These are phyloP conservation scores for Ceraclea dissimilis DNA, from an alignment of 2,888 invertebrate genomes.

Conservation along the genomic window DNA sequence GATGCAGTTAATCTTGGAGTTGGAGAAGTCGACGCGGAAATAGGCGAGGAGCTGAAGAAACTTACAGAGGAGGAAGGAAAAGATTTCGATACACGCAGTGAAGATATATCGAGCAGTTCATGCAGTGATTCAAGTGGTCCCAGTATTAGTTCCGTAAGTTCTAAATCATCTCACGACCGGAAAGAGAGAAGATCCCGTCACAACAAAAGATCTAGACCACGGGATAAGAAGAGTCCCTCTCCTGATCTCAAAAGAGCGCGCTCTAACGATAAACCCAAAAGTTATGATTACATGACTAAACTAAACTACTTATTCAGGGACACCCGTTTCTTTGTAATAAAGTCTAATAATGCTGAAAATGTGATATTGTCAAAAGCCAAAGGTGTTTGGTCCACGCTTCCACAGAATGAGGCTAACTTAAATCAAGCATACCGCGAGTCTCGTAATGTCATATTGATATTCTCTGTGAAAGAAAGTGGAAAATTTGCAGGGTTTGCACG, in stretches of 20 bases:
- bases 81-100: slow-evolving; percentile 74
- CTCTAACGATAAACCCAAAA: slow-evolving; percentile 49
- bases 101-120: slow-evolving; percentile 71
- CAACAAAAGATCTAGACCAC: slow-evolving; percentile 38
- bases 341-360: slow-evolving; percentile 97
- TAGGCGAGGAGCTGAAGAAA: slow-evolving; percentile 73
- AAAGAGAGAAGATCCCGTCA: slow-evolving; percentile 51
- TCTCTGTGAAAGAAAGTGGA: slow-evolving; percentile 97
- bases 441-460: slow-evolving; percentile 89
- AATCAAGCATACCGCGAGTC: slow-evolving; percentile 91
- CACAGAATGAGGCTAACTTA: slow-evolving; percentile 92
- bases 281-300: slow-evolving; percentile 80
- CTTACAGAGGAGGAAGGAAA: slow-evolving; percentile 47
- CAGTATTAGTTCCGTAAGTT: slow-evolving; percentile 71
- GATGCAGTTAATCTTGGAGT: slow-evolving; percentile 60
- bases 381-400: slow-evolving; percentile 96
- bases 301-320: slow-evolving; percentile 91
- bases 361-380: slow-evolving; percentile 89
- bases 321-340: slow-evolving; percentile 92
- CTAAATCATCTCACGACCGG: slow-evolving; percentile 52
- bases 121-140: slow-evolving; percentile 65
- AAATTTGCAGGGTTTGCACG: slow-evolving; percentile 93
- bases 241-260: slow-evolving; percentile 34
- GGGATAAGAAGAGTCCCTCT: slow-evolving; percentile 30
- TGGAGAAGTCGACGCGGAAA: slow-evolving; percentile 62